Evolutionary conservation across 2,113 vertebrate genomes (phyloP), one percentile per base, ranked within the genome.

Genomic region (Hippocampus guttulatus): DNA sequence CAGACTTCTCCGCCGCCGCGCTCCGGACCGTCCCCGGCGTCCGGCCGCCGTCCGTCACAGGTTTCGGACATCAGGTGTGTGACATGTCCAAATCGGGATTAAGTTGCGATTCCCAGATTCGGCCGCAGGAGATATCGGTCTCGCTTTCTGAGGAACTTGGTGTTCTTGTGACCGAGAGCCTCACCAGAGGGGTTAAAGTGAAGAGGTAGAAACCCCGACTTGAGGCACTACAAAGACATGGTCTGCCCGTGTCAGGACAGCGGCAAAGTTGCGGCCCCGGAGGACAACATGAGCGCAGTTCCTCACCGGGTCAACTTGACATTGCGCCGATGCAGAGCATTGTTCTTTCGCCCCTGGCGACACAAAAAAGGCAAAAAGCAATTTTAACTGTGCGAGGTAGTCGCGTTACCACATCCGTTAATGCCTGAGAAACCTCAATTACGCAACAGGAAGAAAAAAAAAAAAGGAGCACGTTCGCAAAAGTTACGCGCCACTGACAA

Each of bases 31-130:
- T 21, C 33, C 10, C 7, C 63, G 54, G 82, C 88, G 85, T 87
- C 64, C 40, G 23, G 16, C 75, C 23, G 52, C n/a, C 45, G 58
- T 71, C 82, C 87, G 83, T 16, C 25, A 20, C 64, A 60, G 69
- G 91, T 75, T 73, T 92, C 87, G 86, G 92, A 95, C 95, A 95
- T 98, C 82, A 93, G 90, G 90, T n/a, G 3, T 1, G 67, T 8
- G 40, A 60, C 88, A 87, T 90, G 61, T 68, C 40, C 40, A 23
- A 15, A 3, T 65, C 41, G 6, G 23, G n/a, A 16, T 27, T 27
- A 47, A 47, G 7, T 65, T 10, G n/a, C 3, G 63, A 47, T 25
- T 23, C 3, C 15, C 40, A 65, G 23, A 27, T 33, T 5, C 40
- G 33, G 33, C 33, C 20, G 23, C 43, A 14, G 3, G 63, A 67